These are phyloP conservation scores for Montipora capitata DNA, from an alignment of 92 coral and sea anemone genomes.

Conservation along the genomic window DNA sequence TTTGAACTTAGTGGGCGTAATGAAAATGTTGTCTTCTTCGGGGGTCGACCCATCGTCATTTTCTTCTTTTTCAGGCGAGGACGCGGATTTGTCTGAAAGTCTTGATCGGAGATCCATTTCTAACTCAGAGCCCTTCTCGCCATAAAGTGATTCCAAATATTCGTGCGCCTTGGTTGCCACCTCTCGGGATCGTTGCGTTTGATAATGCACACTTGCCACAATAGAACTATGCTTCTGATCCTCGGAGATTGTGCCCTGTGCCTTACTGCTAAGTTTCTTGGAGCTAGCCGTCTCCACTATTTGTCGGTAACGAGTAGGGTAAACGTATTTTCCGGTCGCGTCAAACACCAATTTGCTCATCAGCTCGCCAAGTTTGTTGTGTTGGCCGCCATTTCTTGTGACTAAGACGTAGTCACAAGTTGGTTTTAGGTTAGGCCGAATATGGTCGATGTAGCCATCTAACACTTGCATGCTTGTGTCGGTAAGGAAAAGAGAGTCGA, in stretches of 20 bases:
- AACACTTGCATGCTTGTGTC: constrained; percentile 71
- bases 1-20: neutral
- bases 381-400: constrained; percentile 62
- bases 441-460: constrained; percentile 28
- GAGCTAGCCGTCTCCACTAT: constrained; percentile 71
- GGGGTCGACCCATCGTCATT: neutral
- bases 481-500: constrained; percentile 46
- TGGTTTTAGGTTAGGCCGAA: constrained; percentile 56
- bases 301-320: constrained; percentile 72
- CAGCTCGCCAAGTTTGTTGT: too few relatives aligned
- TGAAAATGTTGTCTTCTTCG: neutral
- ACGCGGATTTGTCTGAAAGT: constrained; percentile 26
- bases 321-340: constrained; percentile 1
- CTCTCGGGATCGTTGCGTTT: constrained; percentile 67
- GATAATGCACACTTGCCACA: constrained; percentile 77
- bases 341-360: too few relatives aligned
- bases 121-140: constrained; percentile 19
- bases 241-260: constrained; percentile 53
- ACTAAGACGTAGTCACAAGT: constrained; percentile 69
- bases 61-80: constrained; percentile 10
- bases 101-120: constrained; percentile 25
- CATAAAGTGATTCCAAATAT: constrained; percentile 53
- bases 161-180: constrained; percentile 65
- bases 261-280: constrained; percentile 21
- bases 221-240: constrained; percentile 75